Percentiles rank a stretch among this genome's conserved stretches.
Evolutionary conservation across 1,140 invertebrate genomes (phyloP).

Genomic region (Rhagoletis pomonella): DNA sequence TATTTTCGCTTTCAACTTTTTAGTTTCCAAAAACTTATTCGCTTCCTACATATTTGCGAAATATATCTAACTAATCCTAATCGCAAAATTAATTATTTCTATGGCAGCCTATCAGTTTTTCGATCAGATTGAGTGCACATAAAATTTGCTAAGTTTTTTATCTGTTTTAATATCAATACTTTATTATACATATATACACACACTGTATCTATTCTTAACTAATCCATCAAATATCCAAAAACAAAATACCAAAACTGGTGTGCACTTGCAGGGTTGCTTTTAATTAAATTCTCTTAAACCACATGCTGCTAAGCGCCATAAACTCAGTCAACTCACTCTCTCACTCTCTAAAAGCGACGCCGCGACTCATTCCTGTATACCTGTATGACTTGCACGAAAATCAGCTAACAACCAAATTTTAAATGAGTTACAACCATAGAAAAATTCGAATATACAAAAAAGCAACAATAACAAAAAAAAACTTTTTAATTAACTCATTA

Average conservation of each 20-base stretch:
- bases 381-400: conserved; percentile 6
- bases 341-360: neutral
- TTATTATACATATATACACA: no score
- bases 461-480: conserved; percentile 4
- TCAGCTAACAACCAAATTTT: conserved; percentile 3
- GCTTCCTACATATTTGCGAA: neutral
- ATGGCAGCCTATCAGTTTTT: neutral
- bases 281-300: conserved; percentile 1
- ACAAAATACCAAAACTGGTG: neutral
- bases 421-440: conserved; percentile 3
- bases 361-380: no score
- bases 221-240: neutral
- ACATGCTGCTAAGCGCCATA: neutral
- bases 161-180: no score
- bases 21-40: neutral
- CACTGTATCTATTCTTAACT: no score
- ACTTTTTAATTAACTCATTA: conserved; percentile 50
- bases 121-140: no score
- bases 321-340: neutral
- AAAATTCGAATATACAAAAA: neutral
- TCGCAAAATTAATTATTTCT: neutral
- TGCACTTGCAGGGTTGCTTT: conserved; percentile 13
- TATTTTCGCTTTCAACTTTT: no score
- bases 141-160: no score
- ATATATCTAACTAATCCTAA: neutral